These are phyloP conservation scores for Lasioglossum oenotherae DNA, from an alignment of 2,888 invertebrate species.

Conservation along the genomic window DNA sequence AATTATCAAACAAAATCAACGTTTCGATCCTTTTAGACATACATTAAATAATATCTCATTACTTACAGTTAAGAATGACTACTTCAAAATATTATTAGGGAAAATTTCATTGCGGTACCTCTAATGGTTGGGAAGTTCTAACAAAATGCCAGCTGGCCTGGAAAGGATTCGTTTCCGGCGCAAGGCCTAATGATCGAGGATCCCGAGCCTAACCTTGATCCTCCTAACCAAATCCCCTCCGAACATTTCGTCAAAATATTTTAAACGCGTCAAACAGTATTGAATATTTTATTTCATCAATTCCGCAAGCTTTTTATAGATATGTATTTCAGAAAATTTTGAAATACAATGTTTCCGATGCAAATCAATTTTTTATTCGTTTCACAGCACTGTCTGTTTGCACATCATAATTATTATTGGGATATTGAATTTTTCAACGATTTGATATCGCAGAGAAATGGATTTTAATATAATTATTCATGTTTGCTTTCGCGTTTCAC, in stretches of 20 bases:
- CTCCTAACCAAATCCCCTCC: background rate
- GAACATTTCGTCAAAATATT: background rate
- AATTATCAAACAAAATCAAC: too few relatives aligned
- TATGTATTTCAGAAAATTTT: background rate
- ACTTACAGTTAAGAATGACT: too few relatives aligned
- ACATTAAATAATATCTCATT: too few relatives aligned
- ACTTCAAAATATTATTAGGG: too few relatives aligned
- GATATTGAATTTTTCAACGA: background rate
- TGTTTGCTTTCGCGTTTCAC: background rate
- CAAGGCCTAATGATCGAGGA: background rate
- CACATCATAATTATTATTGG: background rate
- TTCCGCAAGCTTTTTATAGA: background rate
- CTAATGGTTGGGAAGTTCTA: too few relatives aligned
- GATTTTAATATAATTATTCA: background rate
- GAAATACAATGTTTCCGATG: background rate
- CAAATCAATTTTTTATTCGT: background rate
- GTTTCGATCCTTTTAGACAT: too few relatives aligned
- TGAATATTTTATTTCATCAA: background rate
- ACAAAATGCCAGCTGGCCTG: background rate
- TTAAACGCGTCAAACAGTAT: background rate
- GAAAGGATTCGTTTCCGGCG: conserved; percentile 4
- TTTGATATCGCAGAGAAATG: background rate
- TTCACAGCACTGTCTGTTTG: too few relatives aligned
- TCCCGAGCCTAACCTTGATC: background rate
- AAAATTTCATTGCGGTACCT: too few relatives aligned